Percentiles rank a stretch among this genome's conserved stretches.
Evolutionary conservation across 2,888 invertebrate species (phyloP).

Genomic region (Drosophila crucigera): DNA sequence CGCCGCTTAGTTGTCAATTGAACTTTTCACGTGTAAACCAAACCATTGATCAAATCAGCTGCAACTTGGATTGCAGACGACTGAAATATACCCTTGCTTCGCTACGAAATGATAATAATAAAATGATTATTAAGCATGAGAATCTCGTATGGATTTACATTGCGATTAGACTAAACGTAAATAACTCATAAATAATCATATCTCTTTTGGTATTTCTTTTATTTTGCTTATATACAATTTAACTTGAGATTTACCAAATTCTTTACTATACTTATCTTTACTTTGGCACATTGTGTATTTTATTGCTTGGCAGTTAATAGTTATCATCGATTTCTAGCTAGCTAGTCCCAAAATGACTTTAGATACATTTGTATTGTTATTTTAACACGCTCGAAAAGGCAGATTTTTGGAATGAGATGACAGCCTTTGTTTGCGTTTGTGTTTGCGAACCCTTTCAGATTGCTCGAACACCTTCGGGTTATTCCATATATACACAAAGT

Average conservation of each 20-base stretch:
- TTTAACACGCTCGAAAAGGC: not conserved
- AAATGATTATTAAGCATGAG: not conserved
- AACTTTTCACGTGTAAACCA: conserved; percentile 57
- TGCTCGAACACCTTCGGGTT: conserved; percentile 32
- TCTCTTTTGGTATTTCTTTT: not conserved
- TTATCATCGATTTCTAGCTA: not conserved
- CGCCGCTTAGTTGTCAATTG: conserved; percentile 58
- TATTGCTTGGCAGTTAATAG: not conserved
- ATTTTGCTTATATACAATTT: not conserved
- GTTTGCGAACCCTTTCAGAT: conserved; percentile 21
- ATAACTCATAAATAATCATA: not conserved
- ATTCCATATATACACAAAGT: conserved; percentile 35
- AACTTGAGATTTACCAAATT: not conserved
- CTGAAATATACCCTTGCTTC: conserved; percentile 18
- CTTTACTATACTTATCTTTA: not conserved
- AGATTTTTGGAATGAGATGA: conserved; percentile 6
- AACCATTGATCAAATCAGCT: conserved; percentile 71
- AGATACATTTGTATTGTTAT: conserved; percentile 9
- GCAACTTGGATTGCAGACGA: not conserved
- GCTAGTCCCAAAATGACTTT: not conserved
- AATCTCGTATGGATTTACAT: not conserved
- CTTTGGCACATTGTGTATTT: not conserved
- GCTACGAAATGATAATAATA: not conserved
- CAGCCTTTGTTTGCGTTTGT: conserved; percentile 15
- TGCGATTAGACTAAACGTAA: not conserved